Conservation (phyloP, 2,888 invertebrate species). For the Nasonia oneida region DNA sequence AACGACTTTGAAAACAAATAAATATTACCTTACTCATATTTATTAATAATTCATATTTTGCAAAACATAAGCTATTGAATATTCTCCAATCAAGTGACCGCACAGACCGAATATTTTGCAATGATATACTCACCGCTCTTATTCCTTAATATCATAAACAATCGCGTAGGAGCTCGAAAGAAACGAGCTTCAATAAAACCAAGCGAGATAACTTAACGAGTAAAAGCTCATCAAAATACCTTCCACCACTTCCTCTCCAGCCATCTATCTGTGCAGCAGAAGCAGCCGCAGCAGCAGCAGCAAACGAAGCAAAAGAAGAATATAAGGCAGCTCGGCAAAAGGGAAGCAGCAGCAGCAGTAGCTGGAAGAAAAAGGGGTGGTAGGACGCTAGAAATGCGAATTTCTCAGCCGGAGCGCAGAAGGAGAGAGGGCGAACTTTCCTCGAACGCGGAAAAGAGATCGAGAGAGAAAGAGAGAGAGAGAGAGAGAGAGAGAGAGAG, state of each 20-base stretch:
- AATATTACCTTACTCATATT: not conserved
- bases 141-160: not conserved
- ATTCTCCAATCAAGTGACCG: too few species aligned
- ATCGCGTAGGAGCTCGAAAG: not conserved
- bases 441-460: slow-evolving; percentile 55
- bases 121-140: not conserved
- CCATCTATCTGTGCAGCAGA: not conserved
- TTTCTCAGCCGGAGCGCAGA: slow-evolving; percentile 30
- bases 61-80: too few species aligned
- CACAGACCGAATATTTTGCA: too few species aligned
- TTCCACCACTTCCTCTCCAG: not conserved
- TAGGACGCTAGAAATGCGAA: slow-evolving; percentile 28
- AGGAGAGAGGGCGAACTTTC: slow-evolving; percentile 29
- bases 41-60: too few species aligned
- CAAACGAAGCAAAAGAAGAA: not conserved
- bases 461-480: too few species aligned
- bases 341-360: slow-evolving; percentile 1
- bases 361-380: slow-evolving; percentile 29
- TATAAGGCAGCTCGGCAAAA: slow-evolving; percentile 15
- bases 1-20: not conserved
- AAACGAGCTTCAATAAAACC: not conserved
- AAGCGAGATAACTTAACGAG: not conserved
- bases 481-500: too few species aligned
- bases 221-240: slow-evolving; percentile 5
- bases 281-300: not conserved